phyloP scores from a whole-genome alignment of 2,888 invertebrate genomes.

The Agrotis ipsilon region DNA sequence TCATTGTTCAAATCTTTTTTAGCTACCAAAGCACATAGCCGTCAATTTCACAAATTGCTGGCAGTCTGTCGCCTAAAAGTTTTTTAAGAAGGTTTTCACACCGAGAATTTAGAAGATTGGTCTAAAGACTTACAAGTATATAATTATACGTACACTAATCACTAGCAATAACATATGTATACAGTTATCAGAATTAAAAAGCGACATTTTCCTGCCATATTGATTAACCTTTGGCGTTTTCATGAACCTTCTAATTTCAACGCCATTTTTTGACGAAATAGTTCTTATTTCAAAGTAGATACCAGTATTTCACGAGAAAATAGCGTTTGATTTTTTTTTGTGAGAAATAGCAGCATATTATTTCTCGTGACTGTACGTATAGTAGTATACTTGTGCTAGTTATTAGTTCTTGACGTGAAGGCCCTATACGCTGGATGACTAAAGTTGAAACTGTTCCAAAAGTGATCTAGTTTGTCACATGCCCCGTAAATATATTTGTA shows the following conservation, averaged over 20 bases:
- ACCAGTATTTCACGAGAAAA: too few relatives aligned
- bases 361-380: too few relatives aligned
- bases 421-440: neutral
- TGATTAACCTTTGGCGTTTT: too few relatives aligned
- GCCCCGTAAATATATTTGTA: constrained; percentile 6
- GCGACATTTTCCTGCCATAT: too few relatives aligned
- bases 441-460: constrained; percentile 12
- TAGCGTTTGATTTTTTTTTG: too few relatives aligned
- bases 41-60: constrained; percentile 45
- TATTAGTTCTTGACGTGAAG: constrained; percentile 1
- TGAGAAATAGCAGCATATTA: too few relatives aligned
- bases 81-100: constrained; percentile 21
- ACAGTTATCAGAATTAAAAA: too few relatives aligned
- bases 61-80: constrained; percentile 19
- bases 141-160: neutral
- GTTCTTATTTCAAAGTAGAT: too few relatives aligned
- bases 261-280: too few relatives aligned
- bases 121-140: neutral
- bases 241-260: too few relatives aligned
- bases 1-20: constrained; percentile 32
- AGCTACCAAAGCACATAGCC: constrained; percentile 17
- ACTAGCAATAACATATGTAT: too few relatives aligned
- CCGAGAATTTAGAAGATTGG: neutral
- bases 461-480: constrained; percentile 10
- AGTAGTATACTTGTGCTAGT: neutral